A percentile compares a stretch with the other conserved stretches of the same genome.
These are phyloP conservation scores for Pygocentrus nattereri DNA, from an alignment of 2,797 vertebrate species.

Conservation along the genomic window DNA sequence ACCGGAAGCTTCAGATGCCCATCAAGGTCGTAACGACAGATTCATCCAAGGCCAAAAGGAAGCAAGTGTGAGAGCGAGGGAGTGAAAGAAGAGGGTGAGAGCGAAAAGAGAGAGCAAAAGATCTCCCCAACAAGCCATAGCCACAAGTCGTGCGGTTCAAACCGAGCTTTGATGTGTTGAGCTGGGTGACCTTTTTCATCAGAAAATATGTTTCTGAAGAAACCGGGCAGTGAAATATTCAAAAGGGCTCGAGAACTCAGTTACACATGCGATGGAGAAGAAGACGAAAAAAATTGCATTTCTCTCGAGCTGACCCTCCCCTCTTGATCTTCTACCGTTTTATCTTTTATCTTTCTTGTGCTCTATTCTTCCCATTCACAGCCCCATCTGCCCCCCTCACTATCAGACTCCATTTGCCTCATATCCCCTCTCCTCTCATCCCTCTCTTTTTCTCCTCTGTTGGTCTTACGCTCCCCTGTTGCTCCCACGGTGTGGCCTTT, in stretches of 20 bases:
- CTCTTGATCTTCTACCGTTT: conserved; percentile 48
- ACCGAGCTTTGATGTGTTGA: conserved; percentile 55
- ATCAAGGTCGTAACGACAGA: conserved; percentile 15
- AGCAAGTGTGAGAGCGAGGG: background rate
- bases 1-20: background rate
- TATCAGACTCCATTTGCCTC: conserved; percentile 2
- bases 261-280: conserved; percentile 67
- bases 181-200: conserved; percentile 73
- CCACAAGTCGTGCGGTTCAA: conserved; percentile 10
- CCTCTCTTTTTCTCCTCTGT: conserved; percentile 5
- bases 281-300: background rate
- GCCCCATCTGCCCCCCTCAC: conserved; percentile 12
- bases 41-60: background rate
- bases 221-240: conserved; percentile 78
- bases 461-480: conserved; percentile 17
- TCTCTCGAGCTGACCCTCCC: conserved; percentile 27
- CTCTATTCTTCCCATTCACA: conserved; percentile 17
- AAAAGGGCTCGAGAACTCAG: conserved; percentile 74
- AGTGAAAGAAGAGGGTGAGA: background rate
- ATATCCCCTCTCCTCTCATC: background rate
- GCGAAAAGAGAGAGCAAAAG: conserved; percentile 18
- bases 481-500: conserved; percentile 30
- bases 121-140: conserved; percentile 12
- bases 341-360: conserved; percentile 23
- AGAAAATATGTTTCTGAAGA: conserved; percentile 75